A percentile compares a stretch with the other conserved stretches of the same genome.
These are phyloP conservation scores for Phallusia fumigata DNA, from an alignment of 23 tunicate genomes.

Conservation along the genomic window DNA sequence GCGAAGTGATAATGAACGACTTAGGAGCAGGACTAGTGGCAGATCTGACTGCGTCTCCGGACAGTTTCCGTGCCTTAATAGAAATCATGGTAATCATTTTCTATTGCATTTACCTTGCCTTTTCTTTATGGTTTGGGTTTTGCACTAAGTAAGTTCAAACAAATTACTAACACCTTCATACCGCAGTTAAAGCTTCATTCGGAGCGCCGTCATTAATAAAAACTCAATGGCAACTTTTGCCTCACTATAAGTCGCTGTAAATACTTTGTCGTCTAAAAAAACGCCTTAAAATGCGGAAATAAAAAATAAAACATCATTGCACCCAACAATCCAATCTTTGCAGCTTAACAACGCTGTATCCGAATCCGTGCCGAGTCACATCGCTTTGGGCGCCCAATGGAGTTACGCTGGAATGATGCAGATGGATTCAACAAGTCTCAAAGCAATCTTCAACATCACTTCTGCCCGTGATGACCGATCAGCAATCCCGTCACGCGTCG, in stretches of 20 bases:
- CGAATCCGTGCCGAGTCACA: not conserved
- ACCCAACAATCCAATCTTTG: no score
- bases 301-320: no score
- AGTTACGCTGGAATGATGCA: not conserved
- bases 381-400: slow-evolving; percentile 22
- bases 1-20: slow-evolving; percentile 22
- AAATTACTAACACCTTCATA: no score
- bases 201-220: no score
- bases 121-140: no score
- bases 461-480: slow-evolving; percentile 29
- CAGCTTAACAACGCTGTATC: not conserved
- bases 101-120: no score
- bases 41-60: slow-evolving; percentile 28
- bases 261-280: no score
- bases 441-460: slow-evolving; percentile 7
- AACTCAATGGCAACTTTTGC: no score
- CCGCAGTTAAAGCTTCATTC: no score
- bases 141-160: no score
- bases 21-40: slow-evolving; percentile 35
- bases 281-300: no score
- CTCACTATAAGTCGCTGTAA: no score
- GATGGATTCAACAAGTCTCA: slow-evolving; percentile 21
- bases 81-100: slow-evolving; percentile 15
- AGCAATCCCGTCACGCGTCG: slow-evolving; percentile 26
- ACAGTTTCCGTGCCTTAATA: slow-evolving; percentile 25